These are phyloP conservation scores for Phrixothrix hirtus DNA, from an alignment of 2,888 invertebrate species.

Conservation along the genomic window DNA sequence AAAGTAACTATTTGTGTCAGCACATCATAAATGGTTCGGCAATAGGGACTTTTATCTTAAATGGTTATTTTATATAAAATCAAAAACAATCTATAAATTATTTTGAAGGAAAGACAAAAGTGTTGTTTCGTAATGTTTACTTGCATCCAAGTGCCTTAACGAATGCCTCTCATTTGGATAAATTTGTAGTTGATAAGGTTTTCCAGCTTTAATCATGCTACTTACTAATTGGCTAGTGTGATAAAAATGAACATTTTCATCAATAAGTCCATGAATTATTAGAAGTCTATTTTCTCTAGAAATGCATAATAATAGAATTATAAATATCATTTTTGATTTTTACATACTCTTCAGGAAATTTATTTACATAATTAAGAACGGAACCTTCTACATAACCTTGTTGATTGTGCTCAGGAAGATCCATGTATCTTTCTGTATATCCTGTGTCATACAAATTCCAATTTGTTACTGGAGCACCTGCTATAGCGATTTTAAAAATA, in stretches of 20 bases:
- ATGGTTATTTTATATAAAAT: neutral
- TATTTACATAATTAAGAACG: conserved; percentile 80
- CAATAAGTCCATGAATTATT: conserved; percentile 95
- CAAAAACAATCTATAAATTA: conserved; percentile 60
- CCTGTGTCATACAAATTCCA: conserved; percentile 99
- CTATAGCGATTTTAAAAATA: conserved; percentile 92
- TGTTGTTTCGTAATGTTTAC: conserved; percentile 95
- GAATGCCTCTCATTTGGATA: conserved; percentile 98
- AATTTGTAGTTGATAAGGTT: conserved; percentile 93
- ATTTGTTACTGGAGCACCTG: conserved; percentile 96
- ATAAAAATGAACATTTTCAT: conserved; percentile 98
- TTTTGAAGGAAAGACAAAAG: conserved; percentile 89
- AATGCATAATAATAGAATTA: conserved; percentile 17
- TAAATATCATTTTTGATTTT: neutral
- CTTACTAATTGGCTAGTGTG: conserved; percentile 93
- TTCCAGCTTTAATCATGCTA: conserved; percentile 88
- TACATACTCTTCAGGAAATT: conserved; percentile 89
- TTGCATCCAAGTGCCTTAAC: conserved; percentile 87
- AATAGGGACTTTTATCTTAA: neutral
- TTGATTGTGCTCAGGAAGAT: conserved; percentile 74
- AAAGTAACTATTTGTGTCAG: too few relatives aligned
- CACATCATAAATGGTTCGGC: too few relatives aligned
- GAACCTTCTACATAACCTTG: conserved; percentile 83
- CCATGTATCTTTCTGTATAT: conserved; percentile 98
- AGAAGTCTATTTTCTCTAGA: conserved; percentile 82